Evolutionary conservation across 2,113 vertebrate genomes (phyloP).

Genomic region (Corythoichthys intestinalis): DNA sequence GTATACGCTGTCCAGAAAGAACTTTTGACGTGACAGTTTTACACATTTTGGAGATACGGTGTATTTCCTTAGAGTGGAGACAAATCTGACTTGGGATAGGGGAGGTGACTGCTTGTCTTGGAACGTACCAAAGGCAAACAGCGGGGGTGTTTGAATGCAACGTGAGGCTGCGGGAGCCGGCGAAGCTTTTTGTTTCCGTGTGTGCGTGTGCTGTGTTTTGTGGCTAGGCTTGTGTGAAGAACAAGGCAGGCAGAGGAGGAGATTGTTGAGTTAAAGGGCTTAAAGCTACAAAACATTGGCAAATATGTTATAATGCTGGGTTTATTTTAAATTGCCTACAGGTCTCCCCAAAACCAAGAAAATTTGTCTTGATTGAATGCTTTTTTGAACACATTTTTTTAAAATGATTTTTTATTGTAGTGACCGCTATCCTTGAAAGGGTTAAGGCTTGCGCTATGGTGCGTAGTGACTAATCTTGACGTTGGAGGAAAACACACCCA

Average conservation of each 20-base stretch:
- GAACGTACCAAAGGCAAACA: slow-evolving; percentile 58
- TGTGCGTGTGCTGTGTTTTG: slow-evolving; percentile 10
- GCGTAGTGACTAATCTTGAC: too few species aligned
- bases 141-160: slow-evolving; percentile 44
- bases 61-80: slow-evolving; percentile 74
- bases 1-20: slow-evolving; percentile 16
- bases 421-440: too few species aligned
- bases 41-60: slow-evolving; percentile 52
- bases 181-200: slow-evolving; percentile 23
- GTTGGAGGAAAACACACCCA: too few species aligned
- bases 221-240: slow-evolving; percentile 16
- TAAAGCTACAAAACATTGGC: neutral
- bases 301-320: too few species aligned
- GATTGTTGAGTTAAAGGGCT: neutral
- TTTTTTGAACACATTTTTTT: too few species aligned
- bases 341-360: too few species aligned
- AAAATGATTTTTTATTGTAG: too few species aligned
- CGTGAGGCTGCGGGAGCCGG: slow-evolving; percentile 19
- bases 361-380: too few species aligned
- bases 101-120: slow-evolving; percentile 66
- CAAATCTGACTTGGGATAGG: slow-evolving; percentile 72
- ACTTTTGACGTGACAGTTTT: slow-evolving; percentile 49
- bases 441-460: too few species aligned
- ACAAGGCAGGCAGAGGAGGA: neutral
- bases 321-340: too few species aligned